These are phyloP conservation scores for Alfaro cultratus DNA, from an alignment of 2,797 vertebrate genomes.

Conservation along the genomic window DNA sequence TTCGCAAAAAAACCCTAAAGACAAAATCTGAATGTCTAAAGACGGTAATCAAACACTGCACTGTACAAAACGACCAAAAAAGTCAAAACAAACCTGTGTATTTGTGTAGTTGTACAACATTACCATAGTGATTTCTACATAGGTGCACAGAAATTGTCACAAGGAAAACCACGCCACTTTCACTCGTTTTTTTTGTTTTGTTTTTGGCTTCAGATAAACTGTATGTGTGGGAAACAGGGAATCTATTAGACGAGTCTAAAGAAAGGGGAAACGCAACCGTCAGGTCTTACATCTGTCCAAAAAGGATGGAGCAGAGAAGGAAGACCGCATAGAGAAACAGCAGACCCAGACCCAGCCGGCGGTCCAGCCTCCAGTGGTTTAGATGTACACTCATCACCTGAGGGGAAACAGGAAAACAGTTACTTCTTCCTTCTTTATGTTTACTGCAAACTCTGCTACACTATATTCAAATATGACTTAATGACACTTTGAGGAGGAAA, in stretches of 20 bases:
- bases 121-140: constrained; percentile 25
- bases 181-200: constrained; percentile 14
- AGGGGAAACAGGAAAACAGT: neutral
- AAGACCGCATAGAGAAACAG: constrained; percentile 83
- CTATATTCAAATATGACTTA: neutral
- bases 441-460: neutral
- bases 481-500: neutral
- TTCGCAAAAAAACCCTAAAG: neutral
- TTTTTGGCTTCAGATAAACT: constrained; percentile 55
- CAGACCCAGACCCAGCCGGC: constrained; percentile 79
- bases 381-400: constrained; percentile 83
- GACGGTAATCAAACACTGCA: constrained; percentile 38
- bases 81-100: constrained; percentile 12
- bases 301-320: constrained; percentile 84
- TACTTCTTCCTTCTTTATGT: neutral
- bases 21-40: neutral
- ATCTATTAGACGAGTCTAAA: constrained; percentile 32
- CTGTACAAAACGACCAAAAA: constrained; percentile 27
- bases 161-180: constrained; percentile 39
- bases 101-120: constrained; percentile 38
- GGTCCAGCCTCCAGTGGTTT: constrained; percentile 84
- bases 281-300: constrained; percentile 80
- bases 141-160: constrained; percentile 36
- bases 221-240: constrained; percentile 22
- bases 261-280: constrained; percentile 34